These are phyloP conservation scores for Pseudopodoces humilis DNA, from an alignment of 2,113 vertebrate species.

Conservation along the genomic window DNA sequence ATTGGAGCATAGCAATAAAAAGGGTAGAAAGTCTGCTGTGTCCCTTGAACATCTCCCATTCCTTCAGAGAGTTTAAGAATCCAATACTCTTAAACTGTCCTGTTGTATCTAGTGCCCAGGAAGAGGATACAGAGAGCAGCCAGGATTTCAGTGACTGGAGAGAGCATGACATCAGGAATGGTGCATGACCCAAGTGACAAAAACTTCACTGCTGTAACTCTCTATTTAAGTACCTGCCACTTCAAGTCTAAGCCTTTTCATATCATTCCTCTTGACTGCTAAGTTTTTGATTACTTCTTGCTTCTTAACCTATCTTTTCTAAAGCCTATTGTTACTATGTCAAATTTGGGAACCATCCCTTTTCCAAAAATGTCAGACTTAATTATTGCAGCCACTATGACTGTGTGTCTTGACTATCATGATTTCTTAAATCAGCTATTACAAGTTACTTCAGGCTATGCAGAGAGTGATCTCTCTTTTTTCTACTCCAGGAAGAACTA, in stretches of 20 bases:
- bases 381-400: not conserved
- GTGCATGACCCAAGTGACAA: not conserved
- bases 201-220: not conserved
- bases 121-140: not conserved
- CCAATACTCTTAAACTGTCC: not conserved
- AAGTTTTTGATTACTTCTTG: not conserved
- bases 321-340: not conserved
- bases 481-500: not conserved
- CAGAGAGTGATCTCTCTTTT: not conserved
- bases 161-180: not conserved
- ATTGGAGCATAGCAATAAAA: not conserved
- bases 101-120: not conserved
- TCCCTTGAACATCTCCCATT: not conserved
- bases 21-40: not conserved
- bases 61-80: not conserved
- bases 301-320: not conserved
- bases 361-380: not conserved
- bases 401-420: not conserved
- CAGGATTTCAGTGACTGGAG: not conserved
- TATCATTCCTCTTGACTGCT: not conserved
- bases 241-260: not conserved
- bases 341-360: not conserved
- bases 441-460: not conserved
- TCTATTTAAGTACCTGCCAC: not conserved
- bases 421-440: not conserved